Conservation (phyloP, 2,888 invertebrate genomes). For the Tenthredo scrophulariae region DNA sequence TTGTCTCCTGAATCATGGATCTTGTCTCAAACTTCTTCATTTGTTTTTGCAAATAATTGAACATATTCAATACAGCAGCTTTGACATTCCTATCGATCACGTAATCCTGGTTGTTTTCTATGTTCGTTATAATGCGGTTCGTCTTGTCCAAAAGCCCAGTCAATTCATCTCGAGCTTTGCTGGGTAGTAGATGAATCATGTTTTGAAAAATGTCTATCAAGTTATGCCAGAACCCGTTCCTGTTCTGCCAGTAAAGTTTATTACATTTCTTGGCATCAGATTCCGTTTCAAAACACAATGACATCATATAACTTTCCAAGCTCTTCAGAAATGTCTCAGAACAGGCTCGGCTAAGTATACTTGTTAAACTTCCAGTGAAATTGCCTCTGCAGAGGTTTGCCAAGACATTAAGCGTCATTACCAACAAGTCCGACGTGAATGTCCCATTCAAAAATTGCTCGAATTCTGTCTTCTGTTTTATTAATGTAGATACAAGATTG, state of each 20-base stretch:
- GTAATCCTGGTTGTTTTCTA: constrained; percentile 59
- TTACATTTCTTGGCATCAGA: constrained; percentile 57
- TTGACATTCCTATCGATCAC: constrained; percentile 51
- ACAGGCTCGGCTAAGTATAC: constrained; percentile 36
- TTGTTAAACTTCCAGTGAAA: constrained; percentile 25
- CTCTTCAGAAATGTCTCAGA: constrained; percentile 60
- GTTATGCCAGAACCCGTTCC: constrained; percentile 65
- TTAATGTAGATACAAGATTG: not conserved
- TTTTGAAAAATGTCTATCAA: constrained; percentile 68
- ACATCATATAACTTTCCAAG: constrained; percentile 61
- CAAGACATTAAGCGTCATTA: constrained; percentile 24
- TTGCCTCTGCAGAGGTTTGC: constrained; percentile 20
- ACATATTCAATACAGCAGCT: constrained; percentile 29
- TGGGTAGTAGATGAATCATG: constrained; percentile 73
- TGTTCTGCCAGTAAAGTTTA: constrained; percentile 62
- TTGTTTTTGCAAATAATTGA: constrained; percentile 47
- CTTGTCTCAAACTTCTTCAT: constrained; percentile 10
- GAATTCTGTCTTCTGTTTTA: constrained; percentile 5
- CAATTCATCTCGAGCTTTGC: constrained; percentile 69
- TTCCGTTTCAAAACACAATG: constrained; percentile 58
- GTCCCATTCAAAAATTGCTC: constrained; percentile 36
- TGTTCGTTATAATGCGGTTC: constrained; percentile 60
- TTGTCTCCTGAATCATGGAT: not conserved
- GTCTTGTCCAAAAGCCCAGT: constrained; percentile 66
- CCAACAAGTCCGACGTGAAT: constrained; percentile 1